These are phyloP conservation scores for Capreolus pygargus DNA, from an alignment of 2,113 vertebrate genomes.

Conservation along the genomic window DNA sequence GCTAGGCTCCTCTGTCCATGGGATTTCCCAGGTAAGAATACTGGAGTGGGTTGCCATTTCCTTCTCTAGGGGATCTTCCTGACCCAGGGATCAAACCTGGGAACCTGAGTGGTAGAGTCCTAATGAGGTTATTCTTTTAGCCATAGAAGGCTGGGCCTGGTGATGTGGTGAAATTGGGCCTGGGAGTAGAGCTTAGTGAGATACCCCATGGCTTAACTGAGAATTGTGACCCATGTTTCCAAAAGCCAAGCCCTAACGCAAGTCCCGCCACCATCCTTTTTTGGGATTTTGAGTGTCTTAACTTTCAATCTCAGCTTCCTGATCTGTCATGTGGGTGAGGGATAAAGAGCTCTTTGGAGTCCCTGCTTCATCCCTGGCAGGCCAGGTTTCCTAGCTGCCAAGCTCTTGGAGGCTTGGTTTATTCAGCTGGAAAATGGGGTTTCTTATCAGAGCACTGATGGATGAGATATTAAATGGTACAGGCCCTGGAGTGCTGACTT, in stretches of 20 bases:
- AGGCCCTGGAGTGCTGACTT: not conserved
- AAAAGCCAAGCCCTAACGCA: not conserved
- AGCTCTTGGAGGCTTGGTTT: not conserved
- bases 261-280: not conserved
- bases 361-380: fast-evolving
- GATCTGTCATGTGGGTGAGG: not conserved
- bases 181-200: not conserved
- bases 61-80: not conserved
- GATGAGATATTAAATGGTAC: not conserved
- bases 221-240: not conserved
- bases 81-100: not conserved
- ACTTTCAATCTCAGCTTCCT: not conserved
- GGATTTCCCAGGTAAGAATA: not conserved
- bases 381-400: not conserved
- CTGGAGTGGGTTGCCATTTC: not conserved
- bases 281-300: not conserved
- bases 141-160: not conserved
- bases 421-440: not conserved
- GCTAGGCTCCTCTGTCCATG: not conserved
- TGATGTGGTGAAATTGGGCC: not conserved
- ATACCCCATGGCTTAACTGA: not conserved
- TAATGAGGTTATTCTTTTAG: not conserved
- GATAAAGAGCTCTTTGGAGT: not conserved
- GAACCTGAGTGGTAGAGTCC: not conserved
- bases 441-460: not conserved